Base-by-base conservation (phyloP, 92 coral and sea anemone species). In the Parazoanthus darwini region DNA sequence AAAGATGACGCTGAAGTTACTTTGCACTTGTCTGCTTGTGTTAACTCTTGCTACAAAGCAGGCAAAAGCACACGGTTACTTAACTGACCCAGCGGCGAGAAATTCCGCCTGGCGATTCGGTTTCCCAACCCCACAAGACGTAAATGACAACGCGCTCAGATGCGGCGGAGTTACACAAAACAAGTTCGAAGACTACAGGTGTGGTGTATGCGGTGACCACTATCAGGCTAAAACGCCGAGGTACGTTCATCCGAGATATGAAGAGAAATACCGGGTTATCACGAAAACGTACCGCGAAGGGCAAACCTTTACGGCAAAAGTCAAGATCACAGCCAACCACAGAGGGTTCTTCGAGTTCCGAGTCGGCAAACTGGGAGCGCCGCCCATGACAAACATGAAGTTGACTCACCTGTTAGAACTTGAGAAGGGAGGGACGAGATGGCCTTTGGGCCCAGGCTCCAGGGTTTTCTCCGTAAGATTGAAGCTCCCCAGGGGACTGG, bases 241-340 rank as follows among this genome's bases (percentile, higher is more conserved):
- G 66, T 58, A 58, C 23, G 66, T 58, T 20, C 66, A 58, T 20
- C 66, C 66, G 23, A 15, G 66, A 14, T 58, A 58, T 58, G 22
- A 58, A 58, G 23, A 58, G 23, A 58, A 15, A 58, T 14, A 58
- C 66, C 15, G 79, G 43, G 79, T 74, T 18, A 74, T 74, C 1
- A 74, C 79, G 4, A 74, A 74, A 48, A 74, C 50, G 4, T 74
- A 37, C 48, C 79, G 79, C 50, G 48, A 74, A 42, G 79, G 79
- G 5, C 79, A 38, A 38, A 74, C 79, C 10, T 74, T 74, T 42
- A 74, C 79, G 29, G 48, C 79, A 14, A 14, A 74, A 37, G 79
- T 93, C 75, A 92, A 87, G 36, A 94, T 95, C 39, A 95, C 98
- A 26, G 91, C 95, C 85, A 94, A 95, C 77, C 98, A 95, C 63